Percentiles rank a stretch among this genome's conserved stretches.
Evolutionary conservation across 2,888 invertebrate species (phyloP).

Genomic region (Lasioglossum vierecki): DNA sequence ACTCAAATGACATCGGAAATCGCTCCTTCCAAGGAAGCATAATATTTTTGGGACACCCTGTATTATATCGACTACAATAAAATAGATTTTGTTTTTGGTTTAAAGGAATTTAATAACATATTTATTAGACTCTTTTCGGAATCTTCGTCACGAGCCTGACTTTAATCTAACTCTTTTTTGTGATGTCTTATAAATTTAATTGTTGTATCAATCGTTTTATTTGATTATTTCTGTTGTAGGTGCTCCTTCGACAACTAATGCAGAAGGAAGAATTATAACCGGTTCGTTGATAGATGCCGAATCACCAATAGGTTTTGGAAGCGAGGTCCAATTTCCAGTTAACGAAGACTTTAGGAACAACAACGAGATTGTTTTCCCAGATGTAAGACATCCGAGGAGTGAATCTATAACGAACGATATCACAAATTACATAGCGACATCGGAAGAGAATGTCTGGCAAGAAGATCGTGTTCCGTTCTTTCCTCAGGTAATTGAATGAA

Average conservation of each 20-base stretch:
- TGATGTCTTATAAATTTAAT: background rate
- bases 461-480: slow-evolving; percentile 31
- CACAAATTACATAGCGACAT: slow-evolving; percentile 6
- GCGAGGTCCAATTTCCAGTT: slow-evolving; percentile 24
- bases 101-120: too few relatives aligned
- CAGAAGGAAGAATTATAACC: slow-evolving; percentile 14
- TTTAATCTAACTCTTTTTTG: background rate
- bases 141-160: too few relatives aligned
- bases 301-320: background rate
- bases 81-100: too few relatives aligned
- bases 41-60: too few relatives aligned
- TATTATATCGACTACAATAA: too few relatives aligned
- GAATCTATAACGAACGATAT: slow-evolving; percentile 19
- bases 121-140: too few relatives aligned
- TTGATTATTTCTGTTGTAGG: slow-evolving; percentile 9
- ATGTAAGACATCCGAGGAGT: background rate
- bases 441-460: slow-evolving; percentile 2
- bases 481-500: slow-evolving; percentile 40
- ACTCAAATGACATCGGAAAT: too few relatives aligned
- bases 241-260: background rate
- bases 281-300: background rate
- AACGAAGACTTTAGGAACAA: background rate
- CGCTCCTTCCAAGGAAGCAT: too few relatives aligned
- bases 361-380: slow-evolving; percentile 49
- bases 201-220: background rate